Conservation (phyloP, 2,888 invertebrate genomes). For the Silvanus unidentatus region DNA sequence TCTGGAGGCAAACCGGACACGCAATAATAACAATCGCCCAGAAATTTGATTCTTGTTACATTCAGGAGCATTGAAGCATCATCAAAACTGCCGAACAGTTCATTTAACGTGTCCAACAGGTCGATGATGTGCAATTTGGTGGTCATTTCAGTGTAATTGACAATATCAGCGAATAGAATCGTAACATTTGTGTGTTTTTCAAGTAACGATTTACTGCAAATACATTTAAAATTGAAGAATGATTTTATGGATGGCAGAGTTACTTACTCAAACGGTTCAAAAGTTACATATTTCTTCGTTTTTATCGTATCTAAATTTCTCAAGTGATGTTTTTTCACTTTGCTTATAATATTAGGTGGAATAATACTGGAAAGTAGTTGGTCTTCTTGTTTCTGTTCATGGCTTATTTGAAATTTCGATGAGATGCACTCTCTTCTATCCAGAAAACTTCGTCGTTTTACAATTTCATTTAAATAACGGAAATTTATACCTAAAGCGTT, state of each 20-base stretch:
- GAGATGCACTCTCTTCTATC: slow-evolving; percentile 83
- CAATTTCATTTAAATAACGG: slow-evolving; percentile 81
- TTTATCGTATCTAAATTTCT: slow-evolving; percentile 22
- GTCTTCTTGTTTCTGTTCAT: slow-evolving; percentile 84
- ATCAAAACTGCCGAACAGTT: slow-evolving; percentile 87
- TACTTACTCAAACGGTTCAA: slow-evolving; percentile 45
- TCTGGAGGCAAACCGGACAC: slow-evolving; percentile 74
- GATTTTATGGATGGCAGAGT: background rate
- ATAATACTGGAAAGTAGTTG: slow-evolving; percentile 79
- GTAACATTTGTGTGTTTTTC: slow-evolving; percentile 84
- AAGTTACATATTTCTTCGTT: slow-evolving; percentile 16
- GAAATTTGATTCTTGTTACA: slow-evolving; percentile 81
- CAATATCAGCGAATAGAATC: slow-evolving; percentile 88
- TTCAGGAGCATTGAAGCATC: slow-evolving; percentile 78
- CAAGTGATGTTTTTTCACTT: slow-evolving; percentile 52
- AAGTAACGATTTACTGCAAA: slow-evolving; percentile 73
- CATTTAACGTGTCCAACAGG: slow-evolving; percentile 82
- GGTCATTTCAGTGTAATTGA: slow-evolving; percentile 86
- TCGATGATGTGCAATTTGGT: slow-evolving; percentile 69
- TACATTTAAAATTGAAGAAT: too few relatives aligned
- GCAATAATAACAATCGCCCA: slow-evolving; percentile 93
- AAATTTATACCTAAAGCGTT: slow-evolving; percentile 84
- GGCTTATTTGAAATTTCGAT: slow-evolving; percentile 72
- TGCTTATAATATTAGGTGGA: slow-evolving; percentile 73
- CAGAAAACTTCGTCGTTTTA: slow-evolving; percentile 78